Evolutionary conservation across 1,140 invertebrate genomes (phyloP), one percentile per base, ranked within the genome.

Genomic region (Eupeodes corollae): DNA sequence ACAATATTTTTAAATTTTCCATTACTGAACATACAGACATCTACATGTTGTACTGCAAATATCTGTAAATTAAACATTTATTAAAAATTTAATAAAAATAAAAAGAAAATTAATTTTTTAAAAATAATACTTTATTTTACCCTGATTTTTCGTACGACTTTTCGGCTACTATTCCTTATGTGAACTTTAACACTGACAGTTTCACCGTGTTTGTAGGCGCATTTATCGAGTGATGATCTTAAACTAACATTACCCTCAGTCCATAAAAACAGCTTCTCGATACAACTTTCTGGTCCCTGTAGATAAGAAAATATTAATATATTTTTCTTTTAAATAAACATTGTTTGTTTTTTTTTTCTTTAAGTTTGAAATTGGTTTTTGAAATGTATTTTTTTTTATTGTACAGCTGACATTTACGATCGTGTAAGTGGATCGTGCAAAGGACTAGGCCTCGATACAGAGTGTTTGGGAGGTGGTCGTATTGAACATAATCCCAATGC

Each of bases 1-100:
- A 97, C 92, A 3, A 91, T 82, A 68, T 94, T 97, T 70, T 96
- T 96, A 72, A 97, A 98, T 69, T 94, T 93, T 3, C 92, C 92
- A 54, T 92, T 95, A 44, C 89, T 92, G 71, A 96, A 98, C 78
- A 97, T 91, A 69, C 91, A 95, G 1, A 98, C 94, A 67, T 97
- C 93, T 2, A 95, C 92, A 70, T 92, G 86, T 70, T 97, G 93
- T 3, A 92, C 81, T n/a, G 94, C 82, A 52, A 86, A 75, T 14
- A 83, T 77, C 86, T 88, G 66, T 3, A 66, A 67, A 21, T 45
- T 30, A 19, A 21, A n/a, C 15, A 16, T 19, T 15, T 37, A 16
- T 5, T 3, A 37, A 26, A 26, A 26, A 3, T 26, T 26, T n/a
- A n/a, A n/a, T n/a, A n/a, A n/a, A n/a, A n/a, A n/a, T n/a, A n/a